A percentile compares a stretch with the other conserved stretches of the same genome.
Evolutionary conservation across 2,797 vertebrate species (phyloP).

Genomic region (Tauraco hartlaubi): DNA sequence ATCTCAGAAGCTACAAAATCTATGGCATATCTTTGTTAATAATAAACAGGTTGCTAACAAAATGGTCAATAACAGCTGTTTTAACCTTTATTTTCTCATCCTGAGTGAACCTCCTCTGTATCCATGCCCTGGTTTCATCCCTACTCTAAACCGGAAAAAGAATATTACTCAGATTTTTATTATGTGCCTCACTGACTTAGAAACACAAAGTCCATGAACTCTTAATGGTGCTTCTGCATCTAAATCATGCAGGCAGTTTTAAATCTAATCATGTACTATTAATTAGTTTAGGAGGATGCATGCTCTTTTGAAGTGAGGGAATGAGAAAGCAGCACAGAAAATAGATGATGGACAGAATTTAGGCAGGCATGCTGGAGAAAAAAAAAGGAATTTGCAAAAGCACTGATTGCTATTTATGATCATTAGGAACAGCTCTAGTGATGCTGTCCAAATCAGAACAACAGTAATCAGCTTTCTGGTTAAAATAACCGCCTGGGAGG

Average conservation of each 20-base stretch:
- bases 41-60: background rate
- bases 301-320: background rate
- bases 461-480: background rate
- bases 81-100: background rate
- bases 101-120: background rate
- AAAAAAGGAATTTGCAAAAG: background rate
- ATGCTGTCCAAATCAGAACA: background rate
- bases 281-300: background rate
- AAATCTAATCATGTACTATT: background rate
- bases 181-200: background rate
- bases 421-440: background rate
- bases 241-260: background rate
- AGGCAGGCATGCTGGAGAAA: background rate
- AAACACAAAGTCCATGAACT: background rate
- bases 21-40: background rate
- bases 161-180: background rate
- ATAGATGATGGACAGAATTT: background rate
- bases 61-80: background rate
- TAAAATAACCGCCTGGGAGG: conserved; percentile 3
- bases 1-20: background rate
- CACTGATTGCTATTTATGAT: background rate
- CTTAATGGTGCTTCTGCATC: background rate
- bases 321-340: background rate
- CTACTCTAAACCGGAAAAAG: background rate
- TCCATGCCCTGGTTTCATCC: background rate